A percentile compares a stretch with the other conserved stretches of the same genome.
Evolutionary conservation across 2,888 invertebrate species (phyloP).

Genomic region (Dimorphilus gyrociliatus): DNA sequence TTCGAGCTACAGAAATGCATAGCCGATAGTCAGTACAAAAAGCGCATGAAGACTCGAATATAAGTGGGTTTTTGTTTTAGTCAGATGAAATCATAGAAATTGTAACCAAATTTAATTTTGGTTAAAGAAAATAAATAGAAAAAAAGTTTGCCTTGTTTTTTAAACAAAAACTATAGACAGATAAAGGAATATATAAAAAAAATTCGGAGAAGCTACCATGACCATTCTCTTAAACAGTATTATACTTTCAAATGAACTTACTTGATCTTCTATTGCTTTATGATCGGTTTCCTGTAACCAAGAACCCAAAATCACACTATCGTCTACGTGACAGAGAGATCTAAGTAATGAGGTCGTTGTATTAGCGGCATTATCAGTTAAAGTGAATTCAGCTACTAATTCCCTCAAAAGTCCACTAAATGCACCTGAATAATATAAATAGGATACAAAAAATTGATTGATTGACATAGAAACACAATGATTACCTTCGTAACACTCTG

Average conservation of each 20-base stretch:
- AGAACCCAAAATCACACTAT: slow-evolving; percentile 76
- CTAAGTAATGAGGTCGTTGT: slow-evolving; percentile 69
- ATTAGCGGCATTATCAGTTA: slow-evolving; percentile 72
- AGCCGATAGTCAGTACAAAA: slow-evolving; percentile 4
- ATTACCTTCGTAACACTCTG: slow-evolving; percentile 60
- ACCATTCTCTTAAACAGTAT: too few species aligned
- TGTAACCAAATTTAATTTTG: too few species aligned
- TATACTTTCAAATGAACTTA: too few species aligned
- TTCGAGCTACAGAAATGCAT: slow-evolving; percentile 50
- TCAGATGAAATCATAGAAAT: too few species aligned
- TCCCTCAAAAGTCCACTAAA: slow-evolving; percentile 74
- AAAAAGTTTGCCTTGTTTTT: too few species aligned
- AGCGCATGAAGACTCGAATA: not conserved
- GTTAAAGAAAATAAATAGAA: too few species aligned
- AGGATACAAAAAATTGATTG: not conserved
- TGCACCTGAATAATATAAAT: slow-evolving; percentile 22
- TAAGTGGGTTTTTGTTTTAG: too few species aligned
- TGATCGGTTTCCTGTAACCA: slow-evolving; percentile 94
- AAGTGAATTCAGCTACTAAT: slow-evolving; percentile 78
- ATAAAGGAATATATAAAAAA: too few species aligned
- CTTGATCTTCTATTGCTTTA: slow-evolving; percentile 90
- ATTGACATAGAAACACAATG: too few species aligned
- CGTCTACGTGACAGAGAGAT: slow-evolving; percentile 67
- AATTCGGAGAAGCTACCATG: too few species aligned
- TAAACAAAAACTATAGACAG: too few species aligned